Base-by-base conservation (phyloP, 2,888 invertebrate species). In the Noctua janthe region DNA sequence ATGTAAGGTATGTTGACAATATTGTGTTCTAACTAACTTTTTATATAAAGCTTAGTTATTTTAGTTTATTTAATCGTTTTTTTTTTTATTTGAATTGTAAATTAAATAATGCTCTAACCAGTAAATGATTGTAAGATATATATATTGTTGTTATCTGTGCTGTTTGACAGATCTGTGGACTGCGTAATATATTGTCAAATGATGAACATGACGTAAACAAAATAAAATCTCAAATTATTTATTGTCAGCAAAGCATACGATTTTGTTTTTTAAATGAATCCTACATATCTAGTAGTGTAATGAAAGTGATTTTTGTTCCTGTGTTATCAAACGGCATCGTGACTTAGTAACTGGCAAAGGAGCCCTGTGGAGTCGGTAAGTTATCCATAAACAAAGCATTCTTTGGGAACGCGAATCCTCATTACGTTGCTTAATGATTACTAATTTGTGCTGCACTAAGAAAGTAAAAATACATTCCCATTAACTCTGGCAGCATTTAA, bases 151-250 rank as follows among this genome's bases (percentile, higher is more conserved):
- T 10, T 2, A 8, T 66, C 35, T 66, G 35, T 66, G 39, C 66
- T 66, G 20, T 39, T 66, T 66, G 35, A 39, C 39, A 66, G 35
- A 39, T 39, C 66, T 66, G 66, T 66, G 66, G 66, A 39, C 66
- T 66, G 66, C 69, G 43, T 47, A n/a, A n/a, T 67, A 47, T 1
- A 47, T 47, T 69, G 69, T 69, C 69, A 69, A 66, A 69, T 69
- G 39, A 69, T 51, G 71, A 80, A 49, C 81, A 86, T 90, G 91
- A 90, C 91, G 84, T 86, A 86, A 88, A 86, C 84, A 86, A 89
- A 83, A 83, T 82, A 87, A 73, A 76, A 62, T 83, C 35, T 76
- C 71, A 62, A 83, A 66, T 72, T 71, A n/a, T 54, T 49, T 39
- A 64, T 39, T 51, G 71, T 0, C 29, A 84, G 35, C 29, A 78